Conservation (phyloP, 2,888 invertebrate species). For the Ceramica pisi region DNA sequence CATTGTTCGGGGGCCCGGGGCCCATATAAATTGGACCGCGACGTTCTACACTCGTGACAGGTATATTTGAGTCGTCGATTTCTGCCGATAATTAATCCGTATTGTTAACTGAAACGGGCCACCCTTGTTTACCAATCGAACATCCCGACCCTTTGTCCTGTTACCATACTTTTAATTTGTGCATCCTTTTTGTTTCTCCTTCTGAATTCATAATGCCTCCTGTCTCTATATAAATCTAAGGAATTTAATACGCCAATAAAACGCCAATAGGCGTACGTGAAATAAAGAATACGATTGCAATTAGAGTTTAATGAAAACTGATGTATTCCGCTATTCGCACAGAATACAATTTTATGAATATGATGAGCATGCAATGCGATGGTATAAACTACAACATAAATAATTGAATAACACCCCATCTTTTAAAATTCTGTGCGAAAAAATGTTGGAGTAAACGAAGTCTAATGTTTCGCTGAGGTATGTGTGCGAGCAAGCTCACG, state of each 20-base stretch:
- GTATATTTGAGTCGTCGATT: slow-evolving; percentile 90
- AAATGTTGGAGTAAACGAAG: slow-evolving; percentile 69
- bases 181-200: slow-evolving; percentile 62
- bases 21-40: slow-evolving; percentile 89
- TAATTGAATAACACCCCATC: slow-evolving; percentile 71
- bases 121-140: slow-evolving; percentile 84
- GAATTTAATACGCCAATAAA: slow-evolving; percentile 57
- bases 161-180: slow-evolving; percentile 76
- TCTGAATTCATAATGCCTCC: slow-evolving; percentile 60
- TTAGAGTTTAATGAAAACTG: slow-evolving; percentile 74
- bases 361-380: slow-evolving; percentile 66
- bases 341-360: slow-evolving; percentile 68
- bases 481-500: slow-evolving; percentile 67
- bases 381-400: slow-evolving; percentile 64
- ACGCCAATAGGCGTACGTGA: slow-evolving; percentile 61
- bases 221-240: slow-evolving; percentile 25
- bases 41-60: slow-evolving; percentile 88
- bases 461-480: slow-evolving; percentile 69
- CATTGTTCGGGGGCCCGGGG: slow-evolving; percentile 86
- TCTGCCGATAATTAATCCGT: slow-evolving; percentile 90
- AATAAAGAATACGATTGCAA: slow-evolving; percentile 67
- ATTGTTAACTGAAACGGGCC: slow-evolving; percentile 88
- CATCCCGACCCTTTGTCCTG: slow-evolving; percentile 76
- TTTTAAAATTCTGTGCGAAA: slow-evolving; percentile 68
- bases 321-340: slow-evolving; percentile 72